A percentile compares a stretch with the other conserved stretches of the same genome.
Conservation (phyloP, 2,888 invertebrate genomes). For the Lysandra bellargus region DNA sequence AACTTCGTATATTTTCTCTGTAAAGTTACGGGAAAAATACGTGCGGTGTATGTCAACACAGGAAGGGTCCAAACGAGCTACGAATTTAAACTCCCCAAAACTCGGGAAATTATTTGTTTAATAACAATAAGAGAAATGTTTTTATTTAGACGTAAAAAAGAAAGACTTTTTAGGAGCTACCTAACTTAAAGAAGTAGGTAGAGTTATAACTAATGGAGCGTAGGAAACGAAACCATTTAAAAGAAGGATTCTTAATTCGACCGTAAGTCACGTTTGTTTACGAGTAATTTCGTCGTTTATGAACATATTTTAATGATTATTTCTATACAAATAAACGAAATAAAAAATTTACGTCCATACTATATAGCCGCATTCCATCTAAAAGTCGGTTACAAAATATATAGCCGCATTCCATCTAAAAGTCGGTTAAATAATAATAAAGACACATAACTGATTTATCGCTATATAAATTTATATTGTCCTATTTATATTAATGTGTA, state of each 20-base stretch:
- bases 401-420: background rate
- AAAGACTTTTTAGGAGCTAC: background rate
- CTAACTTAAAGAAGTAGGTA: too few species aligned
- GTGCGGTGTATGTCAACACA: conserved; percentile 47
- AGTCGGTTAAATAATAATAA: background rate
- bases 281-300: too few species aligned
- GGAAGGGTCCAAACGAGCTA: conserved; percentile 46
- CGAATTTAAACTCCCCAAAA: conserved; percentile 40
- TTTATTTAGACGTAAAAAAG: background rate
- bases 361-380: background rate
- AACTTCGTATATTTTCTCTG: conserved; percentile 47
- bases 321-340: too few species aligned
- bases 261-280: too few species aligned
- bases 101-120: conserved; percentile 20
- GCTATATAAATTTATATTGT: background rate
- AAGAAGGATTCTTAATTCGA: too few species aligned
- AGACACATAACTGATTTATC: background rate
- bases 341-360: too few species aligned
- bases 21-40: conserved; percentile 51
- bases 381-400: background rate
- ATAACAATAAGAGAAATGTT: background rate
- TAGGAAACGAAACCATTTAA: too few species aligned
- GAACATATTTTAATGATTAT: too few species aligned
- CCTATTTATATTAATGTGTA: background rate
- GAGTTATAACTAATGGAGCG: too few species aligned